Base-by-base conservation (phyloP, 2,797 vertebrate genomes). In the Trachurus trachurus region DNA sequence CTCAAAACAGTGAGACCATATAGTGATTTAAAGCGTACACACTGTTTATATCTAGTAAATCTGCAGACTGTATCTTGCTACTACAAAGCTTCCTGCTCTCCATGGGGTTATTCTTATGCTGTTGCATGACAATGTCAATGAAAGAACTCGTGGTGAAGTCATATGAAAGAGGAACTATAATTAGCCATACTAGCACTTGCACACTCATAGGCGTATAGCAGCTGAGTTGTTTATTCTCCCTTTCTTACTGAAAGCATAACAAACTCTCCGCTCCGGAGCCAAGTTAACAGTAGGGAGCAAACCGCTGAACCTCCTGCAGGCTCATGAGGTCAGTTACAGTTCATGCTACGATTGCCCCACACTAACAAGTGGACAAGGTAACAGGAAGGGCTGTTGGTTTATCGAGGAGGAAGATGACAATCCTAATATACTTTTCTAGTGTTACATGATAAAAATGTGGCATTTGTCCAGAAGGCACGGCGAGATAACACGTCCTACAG, bases 251-350 rank as follows among this genome's bases (percentile, higher is more conserved):
- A 82, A 86, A 86, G 56, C 58, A 66, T 31, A 73, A 67, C 68
- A 83, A 17, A 17, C 62, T 64, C 66, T 61, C 52, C 50, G 67
- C 78, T 74, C 54, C 50, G 10, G 52, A 80, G 88, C 67, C 67
- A 78, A 84, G 73, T 64, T 72, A 88, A 80, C 66, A 34, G 81
- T 52, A 19, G 74, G 63, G 59, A 79, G 57, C 68, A 62, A 87
- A 84, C 63, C 68, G 58, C 73, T 71, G 65, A 83, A 80, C 75
- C 80, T 85, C 86, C 86, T 87, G 76, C 56, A 19, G 73, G 67
- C 79, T 80, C 63, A 31, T 7, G 64, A 80, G 88, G 91, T 91
- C 91, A 88, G 64, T 44, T 56, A 71, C 81, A 93, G 92, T 89
- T 93, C 87, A 93, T 13, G 4, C 37, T 47, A 54, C 70, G 71